These are phyloP conservation scores for Reinhardtius hippoglossoides DNA, from an alignment of 2,113 vertebrate genomes.

Conservation along the genomic window DNA sequence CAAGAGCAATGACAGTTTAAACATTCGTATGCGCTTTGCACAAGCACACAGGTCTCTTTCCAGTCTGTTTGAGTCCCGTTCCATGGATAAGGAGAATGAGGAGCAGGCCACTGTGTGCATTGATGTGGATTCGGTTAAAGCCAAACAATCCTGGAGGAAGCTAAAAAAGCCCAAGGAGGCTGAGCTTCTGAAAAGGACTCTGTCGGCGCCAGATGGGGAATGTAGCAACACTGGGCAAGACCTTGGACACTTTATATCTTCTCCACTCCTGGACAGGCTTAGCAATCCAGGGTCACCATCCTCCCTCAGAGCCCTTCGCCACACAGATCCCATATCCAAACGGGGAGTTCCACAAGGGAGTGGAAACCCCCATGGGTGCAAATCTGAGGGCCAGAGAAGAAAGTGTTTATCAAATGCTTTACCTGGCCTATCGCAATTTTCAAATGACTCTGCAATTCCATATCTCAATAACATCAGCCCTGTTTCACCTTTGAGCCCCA, in stretches of 20 bases:
- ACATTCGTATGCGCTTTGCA: constrained; percentile 82
- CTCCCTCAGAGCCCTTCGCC: constrained; percentile 42
- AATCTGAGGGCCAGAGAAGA: constrained; percentile 72
- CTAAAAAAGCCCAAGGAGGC: constrained; percentile 79
- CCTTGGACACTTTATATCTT: constrained; percentile 14
- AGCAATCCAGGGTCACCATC: constrained; percentile 45
- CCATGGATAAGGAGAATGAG: constrained; percentile 80
- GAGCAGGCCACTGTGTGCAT: constrained; percentile 68
- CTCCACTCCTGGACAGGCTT: constrained; percentile 26
- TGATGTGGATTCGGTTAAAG: constrained; percentile 75
- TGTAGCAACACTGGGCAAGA: constrained; percentile 1
- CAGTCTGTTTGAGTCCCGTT: constrained; percentile 86
- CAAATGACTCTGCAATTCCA: constrained; percentile 53
- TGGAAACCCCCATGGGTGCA: constrained; percentile 57
- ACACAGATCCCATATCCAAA: constrained; percentile 69
- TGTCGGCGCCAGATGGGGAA: constrained; percentile 55
- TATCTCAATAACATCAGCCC: constrained; percentile 66
- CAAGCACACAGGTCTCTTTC: constrained; percentile 88
- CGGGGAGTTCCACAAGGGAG: constrained; percentile 36
- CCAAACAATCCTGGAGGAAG: constrained; percentile 81
- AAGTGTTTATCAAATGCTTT: constrained; percentile 69
- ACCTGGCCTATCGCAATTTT: constrained; percentile 49
- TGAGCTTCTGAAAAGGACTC: constrained; percentile 73
- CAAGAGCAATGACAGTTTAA: constrained; percentile 83
- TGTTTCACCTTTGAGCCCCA: constrained; percentile 58